phyloP scores from a whole-genome alignment of 2,888 invertebrate genomes.

The Eubasilissa splendida region DNA sequence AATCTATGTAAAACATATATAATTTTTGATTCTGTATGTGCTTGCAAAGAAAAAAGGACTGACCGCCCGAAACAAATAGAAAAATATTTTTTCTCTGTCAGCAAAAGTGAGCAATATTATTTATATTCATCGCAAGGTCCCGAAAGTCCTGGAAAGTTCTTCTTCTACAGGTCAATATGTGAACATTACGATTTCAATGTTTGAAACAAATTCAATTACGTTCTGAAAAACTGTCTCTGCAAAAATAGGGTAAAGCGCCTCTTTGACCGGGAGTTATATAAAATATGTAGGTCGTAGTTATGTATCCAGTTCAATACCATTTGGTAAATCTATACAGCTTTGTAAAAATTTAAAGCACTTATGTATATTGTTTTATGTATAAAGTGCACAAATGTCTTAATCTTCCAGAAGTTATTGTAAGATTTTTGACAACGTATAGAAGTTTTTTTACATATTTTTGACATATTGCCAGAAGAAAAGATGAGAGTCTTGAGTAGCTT shows the following conservation, averaged over 20 bases:
- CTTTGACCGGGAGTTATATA: not conserved
- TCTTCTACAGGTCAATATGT: constrained; percentile 7
- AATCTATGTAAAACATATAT: too few species aligned
- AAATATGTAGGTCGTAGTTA: not conserved
- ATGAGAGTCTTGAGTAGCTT: too few species aligned
- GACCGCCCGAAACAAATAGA: too few species aligned
- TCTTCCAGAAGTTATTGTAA: too few species aligned
- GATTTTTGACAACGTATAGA: too few species aligned
- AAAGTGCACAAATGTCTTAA: too few species aligned
- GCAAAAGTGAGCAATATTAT: constrained; percentile 14
- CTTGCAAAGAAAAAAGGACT: not conserved
- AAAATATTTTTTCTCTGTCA: not conserved
- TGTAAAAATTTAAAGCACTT: too few species aligned
- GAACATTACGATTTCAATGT: constrained; percentile 19
- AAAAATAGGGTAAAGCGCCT: constrained; percentile 3
- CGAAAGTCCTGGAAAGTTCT: constrained; percentile 1
- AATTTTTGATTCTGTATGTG: not conserved
- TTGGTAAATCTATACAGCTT: too few species aligned
- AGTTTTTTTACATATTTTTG: too few species aligned
- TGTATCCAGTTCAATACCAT: not conserved
- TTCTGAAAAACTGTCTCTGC: not conserved
- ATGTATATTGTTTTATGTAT: too few species aligned
- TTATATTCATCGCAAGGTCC: constrained; percentile 4
- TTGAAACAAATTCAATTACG: constrained; percentile 29
- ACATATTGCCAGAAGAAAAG: too few species aligned